Evolutionary conservation across 2,888 invertebrate genomes (phyloP).

Genomic region (Cryptocephalus primarius): DNA sequence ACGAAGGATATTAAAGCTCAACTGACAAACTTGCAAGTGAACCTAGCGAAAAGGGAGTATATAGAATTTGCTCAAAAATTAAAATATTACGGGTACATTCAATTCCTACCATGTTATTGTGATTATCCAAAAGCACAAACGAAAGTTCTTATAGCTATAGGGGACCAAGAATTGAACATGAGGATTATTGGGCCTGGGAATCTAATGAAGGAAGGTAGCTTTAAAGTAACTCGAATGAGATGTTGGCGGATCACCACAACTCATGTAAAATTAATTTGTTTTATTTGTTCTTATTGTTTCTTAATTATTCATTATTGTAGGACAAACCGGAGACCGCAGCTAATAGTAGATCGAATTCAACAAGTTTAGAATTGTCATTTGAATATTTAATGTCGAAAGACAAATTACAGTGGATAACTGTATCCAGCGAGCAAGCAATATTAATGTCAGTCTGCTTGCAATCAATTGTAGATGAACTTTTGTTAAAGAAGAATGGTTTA

Average conservation of each 20-base stretch:
- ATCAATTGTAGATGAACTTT: slow-evolving; percentile 90
- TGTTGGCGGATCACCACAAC: slow-evolving; percentile 93
- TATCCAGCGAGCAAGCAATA: slow-evolving; percentile 85
- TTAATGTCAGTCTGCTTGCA: slow-evolving; percentile 92
- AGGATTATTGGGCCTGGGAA: slow-evolving; percentile 46
- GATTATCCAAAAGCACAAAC: slow-evolving; percentile 66
- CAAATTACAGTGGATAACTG: slow-evolving; percentile 86
- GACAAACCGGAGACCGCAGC: slow-evolving; percentile 26
- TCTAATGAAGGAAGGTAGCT: slow-evolving; percentile 69
- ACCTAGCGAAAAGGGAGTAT: slow-evolving; percentile 80
- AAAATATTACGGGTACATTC: slow-evolving; percentile 82
- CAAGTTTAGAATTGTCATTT: slow-evolving; percentile 75
- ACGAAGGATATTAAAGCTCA: slow-evolving; percentile 54
- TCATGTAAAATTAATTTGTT: slow-evolving; percentile 45
- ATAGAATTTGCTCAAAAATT: slow-evolving; percentile 72
- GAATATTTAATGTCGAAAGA: slow-evolving; percentile 91
- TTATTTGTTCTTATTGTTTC: neutral
- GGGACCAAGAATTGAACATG: slow-evolving; percentile 76
- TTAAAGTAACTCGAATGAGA: slow-evolving; percentile 91
- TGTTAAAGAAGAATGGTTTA: slow-evolving; percentile 58
- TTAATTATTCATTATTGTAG: slow-evolving; percentile 13
- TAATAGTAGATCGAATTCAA: slow-evolving; percentile 23
- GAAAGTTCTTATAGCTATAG: slow-evolving; percentile 66
- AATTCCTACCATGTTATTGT: slow-evolving; percentile 55
- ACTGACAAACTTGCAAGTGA: slow-evolving; percentile 59